Base-by-base conservation (phyloP, 2,888 invertebrate species). In the Leucophenga montana region DNA sequence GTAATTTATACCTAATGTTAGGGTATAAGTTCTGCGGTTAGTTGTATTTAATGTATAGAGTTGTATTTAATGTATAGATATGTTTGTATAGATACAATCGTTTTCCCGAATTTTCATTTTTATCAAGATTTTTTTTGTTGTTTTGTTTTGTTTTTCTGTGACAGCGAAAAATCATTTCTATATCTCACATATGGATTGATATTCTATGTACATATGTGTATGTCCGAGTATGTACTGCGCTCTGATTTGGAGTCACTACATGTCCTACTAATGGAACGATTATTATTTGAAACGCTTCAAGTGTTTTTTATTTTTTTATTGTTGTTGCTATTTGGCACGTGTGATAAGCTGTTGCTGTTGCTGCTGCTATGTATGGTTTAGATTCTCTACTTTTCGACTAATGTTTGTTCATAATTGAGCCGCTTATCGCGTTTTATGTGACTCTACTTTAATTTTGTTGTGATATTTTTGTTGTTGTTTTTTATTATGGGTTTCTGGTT, bases 301-400 rank as follows among this genome's bases (percentile, higher is more conserved):
- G 69, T 48, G 72, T 71, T 67, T 78, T 81, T 78, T 71, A 72
- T 81, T 78, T n/a, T n/a, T n/a, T n/a, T 81, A 80, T 82, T 78
- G 76, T 54, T 54, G 20, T 54, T 22, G 8, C 65, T 67, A 61
- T 68, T 68, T 62, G 62, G 68, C 68, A 68, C 56, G 56, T 56
- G 71, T 70, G 75, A 75, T 75, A 75, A 73, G 71, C 20, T 48
- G 54, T 67, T 68, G 64, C 64, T 44, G 33, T 33, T 4, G 48
- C 13, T 13, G 3, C 16, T n/a, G 50, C 50, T 50, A 50, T 50
- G 50, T 50, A 50, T 16, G 16, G 13, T 50, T n/a, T 18, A 50
- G 18, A 18, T 61, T 39, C n/a, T 39, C n/a, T 39, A 22, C 1
- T 44, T 46, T 27, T 18, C 44, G 61, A 50, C 62, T 64, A 64